These are phyloP conservation scores for Monomorium pharaonis DNA, from an alignment of 1,140 invertebrate genomes.

Conservation along the genomic window DNA sequence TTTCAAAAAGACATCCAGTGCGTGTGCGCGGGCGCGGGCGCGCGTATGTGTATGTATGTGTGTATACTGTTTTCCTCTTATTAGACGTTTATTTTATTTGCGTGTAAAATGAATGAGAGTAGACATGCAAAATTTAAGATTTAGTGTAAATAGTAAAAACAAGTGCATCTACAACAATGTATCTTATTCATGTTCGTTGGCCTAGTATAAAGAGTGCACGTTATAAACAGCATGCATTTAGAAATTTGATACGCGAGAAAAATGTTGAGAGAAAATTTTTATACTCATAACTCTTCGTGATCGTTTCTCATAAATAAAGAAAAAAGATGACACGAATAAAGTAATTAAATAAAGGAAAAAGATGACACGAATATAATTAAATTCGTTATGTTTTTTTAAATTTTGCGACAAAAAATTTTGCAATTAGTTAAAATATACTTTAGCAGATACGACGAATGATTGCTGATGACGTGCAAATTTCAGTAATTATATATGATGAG, in stretches of 20 bases:
- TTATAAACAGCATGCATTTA: not conserved
- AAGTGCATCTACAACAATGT: not conserved
- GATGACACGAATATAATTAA: not conserved
- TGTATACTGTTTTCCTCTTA: too few relatives aligned
- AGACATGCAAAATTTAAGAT: not conserved
- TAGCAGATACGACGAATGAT: not conserved
- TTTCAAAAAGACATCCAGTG: too few relatives aligned
- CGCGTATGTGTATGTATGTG: too few relatives aligned
- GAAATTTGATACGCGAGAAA: slow-evolving; percentile 15
- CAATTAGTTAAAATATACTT: not conserved
- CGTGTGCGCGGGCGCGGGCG: too few relatives aligned
- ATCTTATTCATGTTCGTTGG: not conserved
- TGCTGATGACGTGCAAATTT: not conserved
- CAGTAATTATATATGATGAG: not conserved
- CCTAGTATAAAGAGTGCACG: not conserved
- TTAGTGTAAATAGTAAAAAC: not conserved
- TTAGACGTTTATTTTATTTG: too few relatives aligned
- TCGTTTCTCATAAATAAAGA: not conserved
- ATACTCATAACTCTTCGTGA: not conserved
- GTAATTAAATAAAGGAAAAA: not conserved
- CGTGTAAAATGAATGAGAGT: not conserved
- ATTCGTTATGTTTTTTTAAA: not conserved
- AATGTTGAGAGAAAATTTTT: not conserved
- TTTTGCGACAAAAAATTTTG: slow-evolving; percentile 7
- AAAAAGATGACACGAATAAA: not conserved